Evolutionary conservation across 92 coral and sea anemone genomes (phyloP), one percentile per base, ranked within the genome.

Genomic region (Nematostella vectensis): DNA sequence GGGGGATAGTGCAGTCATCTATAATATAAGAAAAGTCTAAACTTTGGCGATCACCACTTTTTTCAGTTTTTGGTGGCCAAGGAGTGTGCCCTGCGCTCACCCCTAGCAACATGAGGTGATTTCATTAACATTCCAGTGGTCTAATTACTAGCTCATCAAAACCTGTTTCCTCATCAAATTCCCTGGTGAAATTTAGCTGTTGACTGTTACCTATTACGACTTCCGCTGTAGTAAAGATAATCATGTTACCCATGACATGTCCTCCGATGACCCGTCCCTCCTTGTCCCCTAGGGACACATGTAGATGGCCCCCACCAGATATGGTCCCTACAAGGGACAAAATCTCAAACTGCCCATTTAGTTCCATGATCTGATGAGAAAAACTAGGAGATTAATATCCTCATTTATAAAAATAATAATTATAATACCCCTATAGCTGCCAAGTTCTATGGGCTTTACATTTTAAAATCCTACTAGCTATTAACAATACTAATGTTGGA

Each of bases 221-320:
- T 57, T 89, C 96, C 11, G 96, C 96, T 12, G 96, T 89, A 2
- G 96, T 89, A 28, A 72, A 89, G 21, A 89, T 89, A 52, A 54
- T 74, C 86, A 89, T 78, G 66, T 85, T 78, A 11, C 85, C 95
- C 65, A 77, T 50, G 6, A 89, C 89, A 19, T 89, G 96, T 18
- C 96, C 96, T 19, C 94, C 94, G 2, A 81, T 31, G 2, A 89
- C 57, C 51, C 23, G 9, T 1, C 96, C 96, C 53, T 85, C 72
- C 29, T 69, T 73, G 55, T 89, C 89, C 20, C 94, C 71, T 16
- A 89, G 61, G 1, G 94, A 72, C 11, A 76, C 69, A 47, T 89
- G 95, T 50, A 89, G 89, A 48, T 87, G 96, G 1, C 87, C 83
- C 16, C 63, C 77, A 42, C 67, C 89, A 42, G 94, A 76, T 17